A percentile compares a stretch with the other conserved stretches of the same genome.
Evolutionary conservation across 2,888 invertebrate genomes (phyloP).

Genomic region (Heliconius aoede): DNA sequence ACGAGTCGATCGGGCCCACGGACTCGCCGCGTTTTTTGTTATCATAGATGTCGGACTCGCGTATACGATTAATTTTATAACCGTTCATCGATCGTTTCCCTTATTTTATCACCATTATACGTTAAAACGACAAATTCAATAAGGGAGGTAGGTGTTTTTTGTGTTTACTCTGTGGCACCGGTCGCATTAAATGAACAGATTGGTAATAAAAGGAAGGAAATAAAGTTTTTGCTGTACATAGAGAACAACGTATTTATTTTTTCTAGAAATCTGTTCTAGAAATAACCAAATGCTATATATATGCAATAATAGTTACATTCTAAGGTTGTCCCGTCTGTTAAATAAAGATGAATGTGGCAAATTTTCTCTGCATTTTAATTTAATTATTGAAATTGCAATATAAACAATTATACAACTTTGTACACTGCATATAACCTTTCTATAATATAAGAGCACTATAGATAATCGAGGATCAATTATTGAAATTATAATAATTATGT

Average conservation of each 20-base stretch:
- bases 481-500: slow-evolving; percentile 50
- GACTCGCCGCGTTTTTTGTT: slow-evolving; percentile 78
- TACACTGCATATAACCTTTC: slow-evolving; percentile 36
- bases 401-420: slow-evolving; percentile 30
- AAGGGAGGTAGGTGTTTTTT: slow-evolving; percentile 19
- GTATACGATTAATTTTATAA: slow-evolving; percentile 72
- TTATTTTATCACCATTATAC: slow-evolving; percentile 44
- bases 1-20: slow-evolving; percentile 76
- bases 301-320: not conserved
- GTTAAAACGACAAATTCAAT: slow-evolving; percentile 35
- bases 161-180: not conserved
- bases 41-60: slow-evolving; percentile 74
- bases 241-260: not conserved
- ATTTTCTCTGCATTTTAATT: not conserved
- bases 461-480: slow-evolving; percentile 40
- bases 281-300: not conserved
- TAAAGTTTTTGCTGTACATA: not conserved
- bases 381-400: slow-evolving; percentile 19
- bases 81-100: slow-evolving; percentile 46
- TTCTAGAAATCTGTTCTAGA: too few relatives aligned
- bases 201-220: not conserved
- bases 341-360: not conserved
- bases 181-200: slow-evolving; percentile 13
- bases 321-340: not conserved
- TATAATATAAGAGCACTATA: slow-evolving; percentile 41